phyloP scores from a whole-genome alignment of 2,888 invertebrate genomes.

The Meteorus colon region DNA sequence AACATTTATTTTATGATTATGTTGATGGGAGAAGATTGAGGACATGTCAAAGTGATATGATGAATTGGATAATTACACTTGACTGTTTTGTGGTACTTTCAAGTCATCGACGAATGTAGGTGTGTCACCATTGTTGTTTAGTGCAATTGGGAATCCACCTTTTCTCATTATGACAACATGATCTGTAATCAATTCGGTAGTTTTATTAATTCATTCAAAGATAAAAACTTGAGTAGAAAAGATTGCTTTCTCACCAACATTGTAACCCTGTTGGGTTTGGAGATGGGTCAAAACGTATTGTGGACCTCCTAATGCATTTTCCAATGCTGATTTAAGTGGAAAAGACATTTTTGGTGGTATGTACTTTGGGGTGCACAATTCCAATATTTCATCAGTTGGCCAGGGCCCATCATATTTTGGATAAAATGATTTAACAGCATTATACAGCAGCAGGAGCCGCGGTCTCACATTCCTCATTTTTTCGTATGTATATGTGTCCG shows the following conservation, averaged over 20 bases:
- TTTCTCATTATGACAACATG: constrained; percentile 75
- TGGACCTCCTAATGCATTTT: constrained; percentile 76
- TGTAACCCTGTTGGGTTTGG: constrained; percentile 75
- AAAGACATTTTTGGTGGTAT: constrained; percentile 30
- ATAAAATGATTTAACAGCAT: constrained; percentile 75
- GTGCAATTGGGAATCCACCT: constrained; percentile 75
- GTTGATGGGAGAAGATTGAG: not conserved
- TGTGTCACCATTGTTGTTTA: constrained; percentile 57
- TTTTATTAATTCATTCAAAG: constrained; percentile 13
- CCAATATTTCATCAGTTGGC: constrained; percentile 72
- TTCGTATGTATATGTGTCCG: constrained; percentile 48
- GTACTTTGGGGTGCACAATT: constrained; percentile 56
- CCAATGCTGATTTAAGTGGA: constrained; percentile 74
- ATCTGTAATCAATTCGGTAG: constrained; percentile 71
- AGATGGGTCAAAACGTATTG: constrained; percentile 76
- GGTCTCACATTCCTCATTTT: too few relatives aligned
- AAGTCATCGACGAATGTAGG: constrained; percentile 71
- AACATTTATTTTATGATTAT: not conserved
- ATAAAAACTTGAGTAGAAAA: constrained; percentile 1
- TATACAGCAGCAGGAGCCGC: constrained; percentile 75
- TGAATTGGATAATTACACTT: constrained; percentile 70
- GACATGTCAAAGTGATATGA: too few relatives aligned
- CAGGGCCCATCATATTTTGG: constrained; percentile 72
- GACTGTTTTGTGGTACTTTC: constrained; percentile 68
- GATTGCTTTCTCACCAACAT: constrained; percentile 74